Evolutionary conservation across 2,797 vertebrate genomes (phyloP), one percentile per base, ranked within the genome.

Genomic region (Rhinogobio ventralis): DNA sequence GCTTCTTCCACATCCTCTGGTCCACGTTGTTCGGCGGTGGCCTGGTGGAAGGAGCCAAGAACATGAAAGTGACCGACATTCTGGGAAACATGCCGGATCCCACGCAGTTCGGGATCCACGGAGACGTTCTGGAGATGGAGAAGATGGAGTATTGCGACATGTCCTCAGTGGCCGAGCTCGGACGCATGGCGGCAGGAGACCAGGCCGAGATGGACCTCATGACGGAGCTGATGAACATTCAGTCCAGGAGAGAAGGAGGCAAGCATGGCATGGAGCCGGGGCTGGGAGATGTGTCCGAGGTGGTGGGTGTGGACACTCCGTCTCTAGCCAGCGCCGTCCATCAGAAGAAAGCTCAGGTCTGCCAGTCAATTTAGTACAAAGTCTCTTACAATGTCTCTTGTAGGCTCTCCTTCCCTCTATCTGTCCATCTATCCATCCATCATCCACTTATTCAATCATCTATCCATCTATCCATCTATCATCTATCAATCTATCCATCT

Each of bases 11-110:
- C 88, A 95, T 99, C 86, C 93, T 99, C 86, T 99, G 97, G 97
- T 97, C 91, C 89, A 97, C 97, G 15, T 96, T 99, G 90, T 99
- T 99, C 86, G 98, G 98, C 7, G 98, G 98, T 1, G 98, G 98
- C 86, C 92, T 99, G 0, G 97, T 99, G 2, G 98, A 99, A 95
- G 97, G 98, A 55, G 98, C 98, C 80, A 99, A 98, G 92, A 99
- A 99, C 81, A 99, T 99, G 93, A 97, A 98, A 93, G 98, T 99
- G 89, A 99, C 97, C 0, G 98, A 99, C 92, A 97, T 99, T 91
- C 92, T 99, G 90, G 98, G 97, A 17, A 98, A 99, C 91, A 99
- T 99, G 98, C 98, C 98, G 1, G 98, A 99, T 91, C 98, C 98
- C 66, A 99, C 98, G n/a, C 98, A 99, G 85, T 99, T 99, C 89